Base-by-base conservation (phyloP, 2,888 invertebrate genomes). In the Euclidia mi region DNA sequence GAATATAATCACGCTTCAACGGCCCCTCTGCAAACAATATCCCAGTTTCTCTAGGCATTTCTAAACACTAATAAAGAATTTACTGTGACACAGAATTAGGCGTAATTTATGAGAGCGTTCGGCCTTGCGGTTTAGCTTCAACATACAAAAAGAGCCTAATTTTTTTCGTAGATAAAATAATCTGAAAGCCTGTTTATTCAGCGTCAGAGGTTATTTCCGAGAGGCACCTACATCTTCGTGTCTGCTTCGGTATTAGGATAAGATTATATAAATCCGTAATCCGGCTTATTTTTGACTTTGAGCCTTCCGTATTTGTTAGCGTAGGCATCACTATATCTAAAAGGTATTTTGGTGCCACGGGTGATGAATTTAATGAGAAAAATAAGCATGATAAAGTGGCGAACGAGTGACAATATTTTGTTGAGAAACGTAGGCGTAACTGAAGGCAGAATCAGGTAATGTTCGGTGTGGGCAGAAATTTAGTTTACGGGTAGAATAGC, bases 51-150 rank as follows among this genome's bases (percentile, higher is more conserved):
- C n/a, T n/a, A n/a, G n/a, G n/a, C n/a, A n/a, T n/a, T n/a, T n/a
- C n/a, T n/a, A n/a, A 34, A 20, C 44, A 38, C 49, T 62, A 50
- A 50, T 44, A 68, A 53, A 52, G 34, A 52, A 64, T 58, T 58
- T 47, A 32, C 40, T 44, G 34, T 37, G 63, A 46, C 56, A 59
- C 44, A 52, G 56, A 63, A 65, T 69, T 59, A 71, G 49, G 48
- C 20, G 56, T 57, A 61, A 75, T 75, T 71, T 75, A 71, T 75
- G 56, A 65, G 57, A 0, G 2, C 34, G 50, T 25, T 52, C 50
- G 53, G 20, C 43, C 56, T 51, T 17, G 20, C 40, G 45, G 58
- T 50, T 68, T 48, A 56, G 28, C 37, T 55, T 38, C 9, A 41
- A 38, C 10, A 49, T 25, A 60, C 7, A 40, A 41, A 60, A 63